Evolutionary conservation across 53 echinoderm and acorn worm genomes (phyloP).

Genomic region (Patiria pectinifera): DNA sequence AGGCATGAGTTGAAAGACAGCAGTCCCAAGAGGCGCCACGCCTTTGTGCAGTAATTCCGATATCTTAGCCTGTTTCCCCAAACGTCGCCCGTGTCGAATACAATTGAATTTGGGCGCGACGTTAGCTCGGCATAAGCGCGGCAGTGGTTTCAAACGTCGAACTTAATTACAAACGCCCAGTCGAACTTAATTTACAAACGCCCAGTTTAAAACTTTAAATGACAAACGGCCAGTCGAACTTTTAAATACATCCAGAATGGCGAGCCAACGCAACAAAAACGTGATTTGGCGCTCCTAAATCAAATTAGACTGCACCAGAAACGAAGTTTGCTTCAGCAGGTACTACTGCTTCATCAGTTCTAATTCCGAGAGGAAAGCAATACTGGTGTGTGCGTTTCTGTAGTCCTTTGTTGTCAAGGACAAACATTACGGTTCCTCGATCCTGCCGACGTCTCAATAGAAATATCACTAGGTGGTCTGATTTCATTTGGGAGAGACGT

Average conservation of each 20-base stretch:
- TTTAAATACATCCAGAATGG: neutral
- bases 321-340: neutral
- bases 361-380: neutral
- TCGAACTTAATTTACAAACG: no score
- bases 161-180: neutral
- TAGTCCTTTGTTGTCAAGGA: neutral
- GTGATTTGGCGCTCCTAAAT: neutral
- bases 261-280: neutral
- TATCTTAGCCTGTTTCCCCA: no score
- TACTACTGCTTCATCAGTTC: neutral
- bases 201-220: no score
- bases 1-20: no score
- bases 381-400: neutral
- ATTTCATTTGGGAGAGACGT: neutral
- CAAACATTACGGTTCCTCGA: neutral
- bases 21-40: no score
- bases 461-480: neutral
- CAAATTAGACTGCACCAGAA: neutral
- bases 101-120: neutral
- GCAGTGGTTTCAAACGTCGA: conserved; percentile 20
- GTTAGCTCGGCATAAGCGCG: no score
- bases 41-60: no score
- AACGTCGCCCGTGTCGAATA: neutral
- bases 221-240: no score
- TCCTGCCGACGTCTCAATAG: neutral